Conservation (phyloP, 30 jellyfish, hydroid and myxozoan genomes). For the Turritopsis rubra region DNA sequence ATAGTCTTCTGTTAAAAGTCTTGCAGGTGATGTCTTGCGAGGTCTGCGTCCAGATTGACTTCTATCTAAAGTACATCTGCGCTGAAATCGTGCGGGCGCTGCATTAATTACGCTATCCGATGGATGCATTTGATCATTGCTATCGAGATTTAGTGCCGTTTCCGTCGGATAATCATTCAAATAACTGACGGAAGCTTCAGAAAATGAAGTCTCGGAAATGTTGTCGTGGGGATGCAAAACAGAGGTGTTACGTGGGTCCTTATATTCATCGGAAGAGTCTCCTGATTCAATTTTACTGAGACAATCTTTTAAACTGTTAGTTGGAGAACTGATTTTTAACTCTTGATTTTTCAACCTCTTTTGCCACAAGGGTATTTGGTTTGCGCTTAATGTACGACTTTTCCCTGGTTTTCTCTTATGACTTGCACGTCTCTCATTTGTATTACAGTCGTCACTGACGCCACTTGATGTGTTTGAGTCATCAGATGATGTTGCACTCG, state of each 20-base stretch:
- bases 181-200: neutral
- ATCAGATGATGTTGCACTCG: neutral
- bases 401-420: neutral
- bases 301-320: neutral
- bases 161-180: neutral
- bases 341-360: neutral
- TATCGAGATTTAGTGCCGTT: neutral
- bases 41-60: neutral
- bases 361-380: conserved; percentile 1
- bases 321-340: neutral
- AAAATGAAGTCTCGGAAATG: neutral
- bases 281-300: neutral
- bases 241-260: too few relatives aligned
- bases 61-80: neutral
- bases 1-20: neutral
- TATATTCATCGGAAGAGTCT: neutral
- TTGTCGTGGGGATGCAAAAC: neutral
- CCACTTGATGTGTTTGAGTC: neutral
- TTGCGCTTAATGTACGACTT: neutral
- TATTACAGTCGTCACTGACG: neutral
- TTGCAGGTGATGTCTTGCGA: neutral
- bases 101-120: neutral
- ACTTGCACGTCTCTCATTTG: neutral
- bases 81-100: neutral
- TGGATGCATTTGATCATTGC: neutral